Percentiles rank a stretch among this genome's conserved stretches.
Evolutionary conservation across 1,140 invertebrate species (phyloP).

Genomic region (Tetramorium parvispinum): DNA sequence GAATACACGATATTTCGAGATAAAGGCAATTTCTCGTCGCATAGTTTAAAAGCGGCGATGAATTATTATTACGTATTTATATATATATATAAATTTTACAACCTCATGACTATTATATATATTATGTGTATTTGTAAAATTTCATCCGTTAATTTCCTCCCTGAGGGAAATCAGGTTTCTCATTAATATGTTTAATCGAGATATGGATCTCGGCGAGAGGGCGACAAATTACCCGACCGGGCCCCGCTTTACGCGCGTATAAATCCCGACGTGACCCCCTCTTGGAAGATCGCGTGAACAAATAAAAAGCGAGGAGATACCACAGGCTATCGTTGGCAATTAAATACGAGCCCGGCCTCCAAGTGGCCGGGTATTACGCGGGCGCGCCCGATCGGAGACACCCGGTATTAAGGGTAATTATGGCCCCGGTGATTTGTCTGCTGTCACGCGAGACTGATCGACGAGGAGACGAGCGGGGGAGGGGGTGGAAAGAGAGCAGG

Average conservation of each 20-base stretch:
- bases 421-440: slow-evolving; percentile 53
- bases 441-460: slow-evolving; percentile 56
- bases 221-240: slow-evolving; percentile 33
- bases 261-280: neutral
- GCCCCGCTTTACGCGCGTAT: slow-evolving; percentile 11
- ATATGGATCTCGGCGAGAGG: slow-evolving; percentile 46
- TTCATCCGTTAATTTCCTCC: slow-evolving; percentile 29
- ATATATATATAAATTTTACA: too few species aligned
- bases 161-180: slow-evolving; percentile 47
- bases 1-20: slow-evolving; percentile 5
- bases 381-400: slow-evolving; percentile 46
- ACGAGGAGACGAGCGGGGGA: neutral
- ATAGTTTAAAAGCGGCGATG: slow-evolving; percentile 24
- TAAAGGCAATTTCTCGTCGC: slow-evolving; percentile 19
- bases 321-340: slow-evolving; percentile 31
- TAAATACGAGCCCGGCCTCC: slow-evolving; percentile 31
- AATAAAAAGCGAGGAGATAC: slow-evolving; percentile 26
- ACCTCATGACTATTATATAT: too few species aligned
- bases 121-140: neutral
- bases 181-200: slow-evolving; percentile 50
- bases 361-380: slow-evolving; percentile 43
- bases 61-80: neutral
- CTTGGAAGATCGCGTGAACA: slow-evolving; percentile 26
- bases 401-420: slow-evolving; percentile 56
- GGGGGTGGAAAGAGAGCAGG: neutral